Evolutionary conservation across 2,888 invertebrate species (phyloP), one percentile per base, ranked within the genome.

Genomic region (Platycheirus rosarum): DNA sequence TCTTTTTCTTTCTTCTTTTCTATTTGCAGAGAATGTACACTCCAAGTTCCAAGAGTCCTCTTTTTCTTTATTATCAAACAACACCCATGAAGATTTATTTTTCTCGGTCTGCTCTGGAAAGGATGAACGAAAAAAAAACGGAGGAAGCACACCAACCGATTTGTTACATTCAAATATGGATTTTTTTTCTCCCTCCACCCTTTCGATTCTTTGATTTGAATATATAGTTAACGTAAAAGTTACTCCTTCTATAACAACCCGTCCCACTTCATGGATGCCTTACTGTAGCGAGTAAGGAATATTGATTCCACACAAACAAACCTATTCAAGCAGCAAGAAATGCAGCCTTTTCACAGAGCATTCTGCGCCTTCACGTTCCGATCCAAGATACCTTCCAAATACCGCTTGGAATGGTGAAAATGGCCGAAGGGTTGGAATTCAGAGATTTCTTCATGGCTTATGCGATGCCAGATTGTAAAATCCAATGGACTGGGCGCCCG

Each of bases 371-470:
- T 23, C 11, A 68, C 18, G 37, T 62, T 69, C 37, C 37, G 29
- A 46, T 69, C 14, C 44, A 62, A 68, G 63, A 76, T 76, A 76
- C 68, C 44, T 42, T 26, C 2, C 60, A 44, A 63, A 55, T 20
- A 42, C 53, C 48, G 62, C 53, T 68, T 18, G 40, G 55, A 79
- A 68, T 66, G 53, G 53, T 23, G 62, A 55, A 68, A 48, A 55
- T 69, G 18, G 55, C 18, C 42, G 55, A 79, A 63, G 74, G 68
- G 68, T 48, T 78, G 74, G 69, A 79, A 74, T 74, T 79, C 74
- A 49, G 48, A 55, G 68, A 79, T 69, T 69, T 74, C 48, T 40
- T 29, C 49, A 77, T 63, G 53, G n/a, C n/a, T n/a, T n/a, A n/a
- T 68, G 14, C 66, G 16, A 68, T 55, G 62, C 60, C 44, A 60